Conservation (phyloP, 2,888 invertebrate species). For the Tipula vernalis region DNA sequence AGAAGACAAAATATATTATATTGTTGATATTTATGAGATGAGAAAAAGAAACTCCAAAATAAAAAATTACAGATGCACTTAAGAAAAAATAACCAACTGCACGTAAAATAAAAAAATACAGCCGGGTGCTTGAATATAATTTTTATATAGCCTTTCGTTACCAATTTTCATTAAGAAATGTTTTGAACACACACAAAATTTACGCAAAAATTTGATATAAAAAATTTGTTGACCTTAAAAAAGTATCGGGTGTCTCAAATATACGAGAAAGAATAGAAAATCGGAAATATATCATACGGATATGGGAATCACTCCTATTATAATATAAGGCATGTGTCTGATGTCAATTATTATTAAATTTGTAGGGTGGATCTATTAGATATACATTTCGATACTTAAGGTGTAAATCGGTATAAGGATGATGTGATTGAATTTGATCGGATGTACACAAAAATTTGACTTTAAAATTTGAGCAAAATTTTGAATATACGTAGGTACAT, state of each 20-base stretch:
- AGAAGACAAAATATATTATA: background rate
- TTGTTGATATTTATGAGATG: constrained; percentile 10
- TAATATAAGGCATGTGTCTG: background rate
- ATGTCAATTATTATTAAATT: background rate
- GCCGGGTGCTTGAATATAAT: constrained; percentile 9
- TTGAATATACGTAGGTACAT: background rate
- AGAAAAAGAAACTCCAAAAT: background rate
- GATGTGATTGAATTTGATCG: background rate
- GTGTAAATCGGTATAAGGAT: background rate
- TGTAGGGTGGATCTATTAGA: background rate
- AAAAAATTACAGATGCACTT: constrained; percentile 11
- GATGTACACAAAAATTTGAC: background rate
- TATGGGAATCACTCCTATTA: background rate
- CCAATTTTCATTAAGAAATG: background rate
- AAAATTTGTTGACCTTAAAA: background rate
- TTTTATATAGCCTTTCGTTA: background rate
- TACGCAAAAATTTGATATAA: background rate
- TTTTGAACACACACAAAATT: background rate
- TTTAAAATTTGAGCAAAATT: background rate
- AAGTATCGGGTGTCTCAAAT: background rate
- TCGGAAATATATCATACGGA: background rate
- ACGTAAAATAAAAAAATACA: constrained; percentile 5
- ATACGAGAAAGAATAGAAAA: background rate
- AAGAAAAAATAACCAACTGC: background rate
- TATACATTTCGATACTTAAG: background rate